Evolutionary conservation across 2,888 invertebrate genomes (phyloP), one percentile per base, ranked within the genome.

Genomic region (Tetheella fluctuosa): DNA sequence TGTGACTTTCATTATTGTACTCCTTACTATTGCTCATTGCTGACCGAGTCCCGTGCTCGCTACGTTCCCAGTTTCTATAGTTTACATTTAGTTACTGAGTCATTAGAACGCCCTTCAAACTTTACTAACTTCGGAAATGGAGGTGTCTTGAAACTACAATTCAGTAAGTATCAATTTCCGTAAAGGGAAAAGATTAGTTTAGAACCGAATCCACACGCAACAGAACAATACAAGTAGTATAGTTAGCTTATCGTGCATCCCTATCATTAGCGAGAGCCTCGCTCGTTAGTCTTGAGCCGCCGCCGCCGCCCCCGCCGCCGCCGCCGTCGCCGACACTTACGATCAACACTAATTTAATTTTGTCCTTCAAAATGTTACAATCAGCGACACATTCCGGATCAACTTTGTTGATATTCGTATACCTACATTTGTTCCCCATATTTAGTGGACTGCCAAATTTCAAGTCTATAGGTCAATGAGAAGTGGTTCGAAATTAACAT

Each of bases 111-210:
- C 48, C 48, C 48, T 48, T 48, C 20, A 48, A 48, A 48, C 48
- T 48, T 20, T 20, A 48, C 20, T 48, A 17, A 20, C 20, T 48
- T 48, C 8, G 48, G 48, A 48, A 20, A 48, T 48, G 20, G 10
- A 48, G 48, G 20, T 20, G 58, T 60, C 62, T 59, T 60, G 56
- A 58, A 58, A 48, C 37, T 52, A 52, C 12, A 52, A 55, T 28
- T 42, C 8, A 52, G 12, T 25, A 61, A 62, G 42, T 62, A 65
- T 64, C 64, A 63, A 65, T 64, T 64, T 67, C 61, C 60, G 54
- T 54, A 55, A 60, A 61, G 61, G 63, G 62, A 62, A 63, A 62
- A 61, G 39, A 63, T 64, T 61, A 59, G 37, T 60, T 61, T 59
- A 57, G 53, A 64, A 62, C 52, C 48, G 58, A 59, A 54, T 37